Conservation (phyloP, 2,113 vertebrate genomes). For the Archilochus colubris region DNA sequence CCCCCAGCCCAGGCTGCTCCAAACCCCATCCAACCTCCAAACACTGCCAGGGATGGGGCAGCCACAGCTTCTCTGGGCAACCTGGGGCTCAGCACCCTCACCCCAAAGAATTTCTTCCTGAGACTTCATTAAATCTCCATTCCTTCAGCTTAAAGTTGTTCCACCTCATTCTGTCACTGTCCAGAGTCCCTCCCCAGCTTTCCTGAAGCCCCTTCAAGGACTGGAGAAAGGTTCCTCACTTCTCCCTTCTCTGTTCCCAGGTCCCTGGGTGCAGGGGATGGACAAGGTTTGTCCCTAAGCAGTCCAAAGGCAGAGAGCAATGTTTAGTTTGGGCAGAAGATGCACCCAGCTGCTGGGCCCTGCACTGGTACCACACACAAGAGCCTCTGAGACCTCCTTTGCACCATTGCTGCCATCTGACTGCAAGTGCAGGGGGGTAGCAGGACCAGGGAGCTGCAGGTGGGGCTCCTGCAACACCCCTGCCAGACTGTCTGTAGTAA, state of each 20-base stretch:
- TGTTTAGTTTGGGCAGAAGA: conserved; percentile 73
- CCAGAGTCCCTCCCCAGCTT: too few relatives aligned
- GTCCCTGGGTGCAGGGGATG: rapidly evolving
- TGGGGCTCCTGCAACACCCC: background rate
- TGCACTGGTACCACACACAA: conserved; percentile 43
- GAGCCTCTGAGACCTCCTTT: conserved; percentile 37
- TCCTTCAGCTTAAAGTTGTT: too few relatives aligned
- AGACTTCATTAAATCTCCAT: too few relatives aligned
- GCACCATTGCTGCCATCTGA: conserved; percentile 57
- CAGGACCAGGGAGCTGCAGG: background rate
- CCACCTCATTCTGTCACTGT: too few relatives aligned
- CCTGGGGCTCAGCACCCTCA: too few relatives aligned
- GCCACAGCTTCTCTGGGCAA: too few relatives aligned
- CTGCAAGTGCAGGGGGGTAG: conserved; percentile 68
- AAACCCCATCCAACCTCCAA: too few relatives aligned
- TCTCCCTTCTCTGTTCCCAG: background rate
- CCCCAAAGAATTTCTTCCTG: too few relatives aligned
- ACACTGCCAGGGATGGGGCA: too few relatives aligned
- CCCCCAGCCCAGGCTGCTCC: too few relatives aligned
- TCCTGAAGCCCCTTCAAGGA: too few relatives aligned
- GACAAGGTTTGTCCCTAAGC: background rate
- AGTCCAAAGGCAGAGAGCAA: conserved; percentile 45
- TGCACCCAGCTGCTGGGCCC: conserved; percentile 55
- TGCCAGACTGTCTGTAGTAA: conserved; percentile 40
- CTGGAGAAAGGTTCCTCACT: background rate